Evolutionary conservation across 2,113 vertebrate species (phyloP), one percentile per base, ranked within the genome.

Genomic region (Chaetodon auriga): DNA sequence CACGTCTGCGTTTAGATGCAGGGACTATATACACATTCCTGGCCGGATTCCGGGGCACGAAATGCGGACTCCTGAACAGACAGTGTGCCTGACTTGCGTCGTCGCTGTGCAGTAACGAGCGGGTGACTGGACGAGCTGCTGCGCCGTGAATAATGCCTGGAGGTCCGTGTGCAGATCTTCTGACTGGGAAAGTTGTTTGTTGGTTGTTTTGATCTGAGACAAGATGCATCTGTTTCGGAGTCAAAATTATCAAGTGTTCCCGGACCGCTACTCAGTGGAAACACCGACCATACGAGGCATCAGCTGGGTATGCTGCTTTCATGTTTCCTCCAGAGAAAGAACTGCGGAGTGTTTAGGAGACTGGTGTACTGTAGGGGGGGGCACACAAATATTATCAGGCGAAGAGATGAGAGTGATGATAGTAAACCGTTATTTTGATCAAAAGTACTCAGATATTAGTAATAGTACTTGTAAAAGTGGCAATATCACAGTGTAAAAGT

Each of bases 161-260:
- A 85, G 75, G 36, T 72, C 68, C 78, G 75, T 16, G 58, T 11
- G 84, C 74, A 65, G 55, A 86, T 69, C 84, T 82, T 61, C 71
- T 84, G 82, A 68, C 35, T 15, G 72, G 81, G 85, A 80, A 78
- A 82, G 77, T 89, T 83, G 75, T 9, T 73, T 45, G 19, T 78
- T 49, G 81, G 4, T 54, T 48, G 74, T 58, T 76, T 63, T 55
- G 80, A 87, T 84, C 69, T 65, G 61, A 77, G 88, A 78, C 87
- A 96, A 95, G 84, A 97, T 98, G 97, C 96, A 97, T 94, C 93
- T 97, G 79, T 96, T 98, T 89, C 95, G 97, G 86, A 98, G 94
- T 94, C 96, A 96, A 82, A 95, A 95, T 87, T 99, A 99, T 90
- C 96, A 95, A 89, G 95, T 99, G 88, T 95, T 96, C 82, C 96